These are phyloP conservation scores for Cecropterus lyciades DNA, from an alignment of 1,140 invertebrate genomes.

Conservation along the genomic window DNA sequence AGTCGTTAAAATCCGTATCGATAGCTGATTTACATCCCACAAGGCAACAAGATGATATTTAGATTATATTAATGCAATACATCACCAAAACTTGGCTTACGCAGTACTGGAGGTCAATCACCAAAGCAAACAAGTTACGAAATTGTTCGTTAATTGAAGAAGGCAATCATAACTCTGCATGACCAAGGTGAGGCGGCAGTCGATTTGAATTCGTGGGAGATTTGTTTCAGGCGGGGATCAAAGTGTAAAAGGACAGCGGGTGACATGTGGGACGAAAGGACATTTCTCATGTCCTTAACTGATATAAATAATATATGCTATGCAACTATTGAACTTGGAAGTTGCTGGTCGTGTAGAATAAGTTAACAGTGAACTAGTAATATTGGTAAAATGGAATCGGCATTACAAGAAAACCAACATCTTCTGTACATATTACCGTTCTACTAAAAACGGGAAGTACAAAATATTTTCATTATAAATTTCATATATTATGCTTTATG, in stretches of 20 bases:
- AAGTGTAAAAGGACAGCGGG: slow-evolving; percentile 16
- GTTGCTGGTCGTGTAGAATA: no score
- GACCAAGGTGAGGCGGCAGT: slow-evolving; percentile 48
- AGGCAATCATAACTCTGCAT: slow-evolving; percentile 39
- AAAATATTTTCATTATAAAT: no score
- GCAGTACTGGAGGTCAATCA: slow-evolving; percentile 44
- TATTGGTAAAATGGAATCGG: no score
- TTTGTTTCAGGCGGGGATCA: slow-evolving; percentile 28
- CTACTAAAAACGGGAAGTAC: no score
- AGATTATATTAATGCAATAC: slow-evolving; percentile 18
- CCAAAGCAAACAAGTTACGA: slow-evolving; percentile 41
- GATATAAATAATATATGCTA: no score
- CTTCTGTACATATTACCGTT: no score
- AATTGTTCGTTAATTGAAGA: slow-evolving; percentile 45
- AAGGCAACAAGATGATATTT: slow-evolving; percentile 30
- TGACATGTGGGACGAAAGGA: background rate
- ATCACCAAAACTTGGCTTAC: slow-evolving; percentile 25
- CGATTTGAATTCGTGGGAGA: slow-evolving; percentile 45
- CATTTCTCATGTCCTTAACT: no score
- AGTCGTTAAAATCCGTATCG: slow-evolving; percentile 1
- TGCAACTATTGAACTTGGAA: no score
- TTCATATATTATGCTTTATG: no score
- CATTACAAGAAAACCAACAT: no score
- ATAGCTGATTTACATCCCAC: slow-evolving; percentile 14
- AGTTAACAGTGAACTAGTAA: no score